Evolutionary conservation across 2,113 vertebrate species (phyloP).

Genomic region (Callospermophilus lateralis): DNA sequence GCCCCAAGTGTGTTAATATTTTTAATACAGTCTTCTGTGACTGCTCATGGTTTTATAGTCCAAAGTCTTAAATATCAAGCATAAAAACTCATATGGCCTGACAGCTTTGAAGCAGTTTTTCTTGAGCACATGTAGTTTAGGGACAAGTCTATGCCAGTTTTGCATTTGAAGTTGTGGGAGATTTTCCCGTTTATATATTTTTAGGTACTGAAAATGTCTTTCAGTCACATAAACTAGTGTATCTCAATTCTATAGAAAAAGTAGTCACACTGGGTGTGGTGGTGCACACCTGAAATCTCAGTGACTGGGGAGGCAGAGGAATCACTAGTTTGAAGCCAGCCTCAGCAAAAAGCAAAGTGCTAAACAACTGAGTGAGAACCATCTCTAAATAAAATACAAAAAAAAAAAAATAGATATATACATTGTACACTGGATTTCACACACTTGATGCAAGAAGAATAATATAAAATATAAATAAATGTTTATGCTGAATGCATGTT

Average conservation of each 20-base stretch:
- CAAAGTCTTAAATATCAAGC: neutral
- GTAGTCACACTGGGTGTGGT: neutral
- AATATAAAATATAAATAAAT: no score
- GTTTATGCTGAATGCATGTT: no score
- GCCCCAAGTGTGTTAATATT: slow-evolving; percentile 3
- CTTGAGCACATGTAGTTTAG: neutral
- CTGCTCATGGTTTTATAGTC: neutral
- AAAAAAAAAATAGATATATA: no score
- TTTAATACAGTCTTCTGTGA: neutral
- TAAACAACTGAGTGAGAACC: no score
- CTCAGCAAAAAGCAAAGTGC: no score
- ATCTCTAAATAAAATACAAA: no score
- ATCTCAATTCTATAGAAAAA: slow-evolving; percentile 36
- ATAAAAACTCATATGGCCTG: neutral
- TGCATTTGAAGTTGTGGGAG: slow-evolving; percentile 20
- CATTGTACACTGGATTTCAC: no score
- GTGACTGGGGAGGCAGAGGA: no score
- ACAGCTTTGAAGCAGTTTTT: neutral
- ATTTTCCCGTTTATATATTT: slow-evolving; percentile 40
- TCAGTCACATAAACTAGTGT: neutral
- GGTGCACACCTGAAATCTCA: no score
- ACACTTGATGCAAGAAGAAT: no score
- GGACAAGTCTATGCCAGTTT: neutral
- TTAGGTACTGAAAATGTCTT: slow-evolving; percentile 23
- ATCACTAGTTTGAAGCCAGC: no score